Evolutionary conservation across 2,888 invertebrate genomes (phyloP).

Genomic region (Zeuzera pyrina): DNA sequence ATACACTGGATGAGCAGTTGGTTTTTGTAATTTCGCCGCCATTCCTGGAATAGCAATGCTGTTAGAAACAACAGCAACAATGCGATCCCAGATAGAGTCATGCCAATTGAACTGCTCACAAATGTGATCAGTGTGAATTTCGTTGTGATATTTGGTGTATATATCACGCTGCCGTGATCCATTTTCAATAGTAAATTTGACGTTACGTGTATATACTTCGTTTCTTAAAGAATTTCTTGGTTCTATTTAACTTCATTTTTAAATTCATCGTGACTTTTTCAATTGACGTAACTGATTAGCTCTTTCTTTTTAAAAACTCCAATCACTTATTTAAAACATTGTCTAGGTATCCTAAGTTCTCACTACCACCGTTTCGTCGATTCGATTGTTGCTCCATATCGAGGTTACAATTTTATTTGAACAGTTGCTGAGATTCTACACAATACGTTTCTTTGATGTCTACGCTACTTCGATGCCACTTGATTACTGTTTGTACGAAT

Average conservation of each 20-base stretch:
- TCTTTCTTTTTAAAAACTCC: no score
- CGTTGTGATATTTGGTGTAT: slow-evolving; percentile 17
- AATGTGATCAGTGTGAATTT: slow-evolving; percentile 23
- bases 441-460: no score
- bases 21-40: slow-evolving; percentile 52
- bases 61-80: slow-evolving; percentile 41
- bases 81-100: slow-evolving; percentile 32
- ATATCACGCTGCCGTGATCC: slow-evolving; percentile 15
- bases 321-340: no score
- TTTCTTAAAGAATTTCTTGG: background rate
- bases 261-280: background rate
- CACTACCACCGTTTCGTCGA: no score
- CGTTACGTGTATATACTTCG: background rate
- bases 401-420: no score
- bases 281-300: background rate
- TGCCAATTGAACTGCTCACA: slow-evolving; percentile 35
- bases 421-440: no score
- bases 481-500: no score
- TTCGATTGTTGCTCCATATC: no score
- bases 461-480: no score
- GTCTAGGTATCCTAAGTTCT: no score
- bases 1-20: slow-evolving; percentile 53
- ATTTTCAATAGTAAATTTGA: background rate
- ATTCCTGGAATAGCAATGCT: slow-evolving; percentile 41
- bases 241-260: background rate